These are phyloP conservation scores for Romanogobio albipinnatus DNA, from an alignment of 2,113 vertebrate genomes.

Conservation along the genomic window DNA sequence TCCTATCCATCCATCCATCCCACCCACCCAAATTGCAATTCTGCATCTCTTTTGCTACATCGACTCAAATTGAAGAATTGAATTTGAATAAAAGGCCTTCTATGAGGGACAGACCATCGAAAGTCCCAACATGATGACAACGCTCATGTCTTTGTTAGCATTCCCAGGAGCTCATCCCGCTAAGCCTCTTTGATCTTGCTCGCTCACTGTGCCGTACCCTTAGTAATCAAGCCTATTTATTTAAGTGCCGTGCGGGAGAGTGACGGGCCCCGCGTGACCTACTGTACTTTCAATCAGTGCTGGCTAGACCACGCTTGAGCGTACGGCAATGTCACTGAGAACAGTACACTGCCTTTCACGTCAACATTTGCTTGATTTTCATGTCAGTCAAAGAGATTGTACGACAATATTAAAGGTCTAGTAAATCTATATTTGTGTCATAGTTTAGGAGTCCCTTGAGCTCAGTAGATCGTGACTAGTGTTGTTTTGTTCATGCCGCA, in stretches of 20 bases:
- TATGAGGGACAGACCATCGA: not conserved
- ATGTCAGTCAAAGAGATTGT: conserved; percentile 7
- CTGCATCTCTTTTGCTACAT: not conserved
- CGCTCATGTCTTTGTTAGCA: conserved; percentile 19
- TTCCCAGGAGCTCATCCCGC: conserved; percentile 20
- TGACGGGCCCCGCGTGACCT: not conserved
- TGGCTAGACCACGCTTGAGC: not conserved
- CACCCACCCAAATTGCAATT: not conserved
- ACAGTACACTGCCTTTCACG: not conserved
- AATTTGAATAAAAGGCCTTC: not conserved
- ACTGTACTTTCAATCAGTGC: conserved; percentile 11
- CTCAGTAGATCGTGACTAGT: not conserved
- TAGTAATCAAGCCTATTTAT: conserved; percentile 29
- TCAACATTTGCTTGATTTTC: not conserved
- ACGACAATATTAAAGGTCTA: not conserved
- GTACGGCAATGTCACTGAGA: not conserved
- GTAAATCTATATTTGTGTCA: not conserved
- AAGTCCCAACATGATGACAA: conserved; percentile 17
- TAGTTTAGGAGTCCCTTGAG: not conserved
- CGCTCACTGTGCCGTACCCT: not conserved
- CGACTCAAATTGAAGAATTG: not conserved
- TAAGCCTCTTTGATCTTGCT: conserved; percentile 16
- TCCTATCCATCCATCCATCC: not conserved
- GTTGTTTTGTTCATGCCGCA: not conserved
- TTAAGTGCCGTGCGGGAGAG: conserved; percentile 13